Evolutionary conservation across 2,888 invertebrate genomes (phyloP), one percentile per base, ranked within the genome.

Genomic region (Cephus pygmeus): DNA sequence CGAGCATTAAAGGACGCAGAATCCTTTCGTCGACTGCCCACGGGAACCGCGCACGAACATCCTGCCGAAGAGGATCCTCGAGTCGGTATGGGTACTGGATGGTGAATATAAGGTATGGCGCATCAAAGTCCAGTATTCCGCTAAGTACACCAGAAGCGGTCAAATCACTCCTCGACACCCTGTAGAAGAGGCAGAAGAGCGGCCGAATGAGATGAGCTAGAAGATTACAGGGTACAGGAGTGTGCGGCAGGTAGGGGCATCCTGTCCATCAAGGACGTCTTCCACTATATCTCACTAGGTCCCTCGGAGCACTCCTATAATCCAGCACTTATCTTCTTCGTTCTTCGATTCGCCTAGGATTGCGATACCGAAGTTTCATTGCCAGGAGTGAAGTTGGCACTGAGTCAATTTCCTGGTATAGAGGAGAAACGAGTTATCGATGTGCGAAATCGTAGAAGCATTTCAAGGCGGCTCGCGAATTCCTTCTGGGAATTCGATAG

Each of bases 211-310:
- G 87, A 87, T 86, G 87, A 86, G 86, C 85, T 83, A 87, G 86
- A 86, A 88, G 87, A 88, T 88, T 88, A 87, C 84, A 87, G 84
- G 85, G 85, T 85, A 84, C 82, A 83, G 82, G 82, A 56, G 56
- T 56, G 9, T 23, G 82, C 87, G 83, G 81, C 85, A 82, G 87
- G 85, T 87, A 87, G 88, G 85, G 83, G 86, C 87, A 88, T 88
- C 88, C 88, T 88, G 87, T 88, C 87, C 87, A 88, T 88, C 88
- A 88, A 88, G 88, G 88, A 87, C 88, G 87, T 84, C 87, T 86
- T 86, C 87, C 23, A 23, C 56, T 85, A 87, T 86, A 69, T 81
- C 83, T 86, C 86, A 86, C 82, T 36, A 40, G 75, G 31, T 36
- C 35, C 36, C 74, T 23, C 15, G 34, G 33, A 33, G 74, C 34